These are phyloP conservation scores for Amphiprion clarkii DNA, from an alignment of 2,797 vertebrate genomes.

Conservation along the genomic window DNA sequence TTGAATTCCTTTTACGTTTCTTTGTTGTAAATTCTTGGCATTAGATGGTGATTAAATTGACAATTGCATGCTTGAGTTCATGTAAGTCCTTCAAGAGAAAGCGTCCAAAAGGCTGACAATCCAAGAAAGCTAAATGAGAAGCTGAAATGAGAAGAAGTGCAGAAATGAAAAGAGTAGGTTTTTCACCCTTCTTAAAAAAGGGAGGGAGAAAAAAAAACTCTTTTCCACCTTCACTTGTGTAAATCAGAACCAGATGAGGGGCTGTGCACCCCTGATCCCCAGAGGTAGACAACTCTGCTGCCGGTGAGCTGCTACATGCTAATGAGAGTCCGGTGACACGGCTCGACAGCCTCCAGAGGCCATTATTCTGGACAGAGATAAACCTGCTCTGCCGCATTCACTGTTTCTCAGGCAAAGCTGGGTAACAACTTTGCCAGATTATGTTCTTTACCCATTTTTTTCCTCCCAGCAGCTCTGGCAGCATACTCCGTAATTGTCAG, in stretches of 20 bases:
- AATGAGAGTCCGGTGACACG: conserved; percentile 57
- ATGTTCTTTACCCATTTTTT: conserved; percentile 39
- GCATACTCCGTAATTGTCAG: conserved; percentile 33
- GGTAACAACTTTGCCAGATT: conserved; percentile 50
- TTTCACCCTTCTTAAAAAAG: conserved; percentile 25
- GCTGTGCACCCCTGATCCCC: conserved; percentile 39
- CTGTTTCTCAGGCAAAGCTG: conserved; percentile 40
- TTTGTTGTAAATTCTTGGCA: conserved; percentile 72
- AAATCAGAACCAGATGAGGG: conserved; percentile 91
- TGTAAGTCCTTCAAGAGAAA: conserved; percentile 56
- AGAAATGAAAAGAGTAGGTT: conserved; percentile 35
- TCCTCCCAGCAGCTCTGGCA: conserved; percentile 58
- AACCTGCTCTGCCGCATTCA: conserved; percentile 40
- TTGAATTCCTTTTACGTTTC: conserved; percentile 57
- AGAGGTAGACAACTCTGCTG: conserved; percentile 53
- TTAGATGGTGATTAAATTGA: conserved; percentile 69
- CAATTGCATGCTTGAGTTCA: conserved; percentile 64
- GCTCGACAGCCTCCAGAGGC: conserved; percentile 31
- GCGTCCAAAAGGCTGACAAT: conserved; percentile 65
- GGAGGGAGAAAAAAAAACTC: conserved; percentile 16
- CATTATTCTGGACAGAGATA: conserved; percentile 42
- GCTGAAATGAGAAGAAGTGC: conserved; percentile 55
- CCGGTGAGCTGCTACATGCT: conserved; percentile 55
- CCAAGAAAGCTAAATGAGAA: conserved; percentile 69
- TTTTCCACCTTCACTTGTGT: conserved; percentile 73